Base-by-base conservation (phyloP, 2,797 vertebrate genomes). In the Merluccius polli region DNA sequence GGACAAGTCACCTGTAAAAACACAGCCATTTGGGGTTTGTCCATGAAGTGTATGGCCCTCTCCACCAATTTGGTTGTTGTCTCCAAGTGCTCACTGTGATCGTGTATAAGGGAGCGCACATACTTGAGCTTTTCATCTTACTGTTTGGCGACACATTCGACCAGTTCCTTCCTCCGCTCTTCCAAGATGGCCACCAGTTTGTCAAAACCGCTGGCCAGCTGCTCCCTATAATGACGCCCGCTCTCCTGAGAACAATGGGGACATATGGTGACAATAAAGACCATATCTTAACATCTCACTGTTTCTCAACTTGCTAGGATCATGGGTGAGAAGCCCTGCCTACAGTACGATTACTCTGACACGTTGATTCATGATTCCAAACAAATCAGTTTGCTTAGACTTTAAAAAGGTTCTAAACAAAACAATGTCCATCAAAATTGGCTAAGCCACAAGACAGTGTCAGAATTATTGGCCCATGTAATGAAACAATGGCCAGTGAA, bases 1-100 rank as follows among this genome's bases (percentile, higher is more conserved):
- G n/a, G n/a, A n/a, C n/a, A n/a, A 4, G 4, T 8, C 4, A 95
- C 95, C 95, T 97, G 96, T 74, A 98, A 90, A 70, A 97, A 98
- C 30, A 93, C 18, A 0, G 95, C 90, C 95, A 96, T 94, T 86
- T 96, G 95, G 0, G 94, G 94, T 89, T 98, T 95, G 74, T 96
- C 96, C 95, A 96, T 96, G 81, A 94, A 93, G 78, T 93, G 95
- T 72, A 98, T 95, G 76, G 95, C 94, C 0, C 93, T 84, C 90
- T 97, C 96, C 79, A 98, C 95, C 83, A 98, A 93, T 18, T 95
- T 93, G 35, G 93, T 93, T 1, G 94, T 93, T 9, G 84, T 85
- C 87, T 97, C 96, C 84, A 97, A 92, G 82, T 95, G 92, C 81
- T 96, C 94, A 0, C 94, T 85, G 0, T 95, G 95, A 76, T 85